Evolutionary conservation across 1,140 invertebrate genomes (phyloP).

Genomic region (Radopholus similis): DNA sequence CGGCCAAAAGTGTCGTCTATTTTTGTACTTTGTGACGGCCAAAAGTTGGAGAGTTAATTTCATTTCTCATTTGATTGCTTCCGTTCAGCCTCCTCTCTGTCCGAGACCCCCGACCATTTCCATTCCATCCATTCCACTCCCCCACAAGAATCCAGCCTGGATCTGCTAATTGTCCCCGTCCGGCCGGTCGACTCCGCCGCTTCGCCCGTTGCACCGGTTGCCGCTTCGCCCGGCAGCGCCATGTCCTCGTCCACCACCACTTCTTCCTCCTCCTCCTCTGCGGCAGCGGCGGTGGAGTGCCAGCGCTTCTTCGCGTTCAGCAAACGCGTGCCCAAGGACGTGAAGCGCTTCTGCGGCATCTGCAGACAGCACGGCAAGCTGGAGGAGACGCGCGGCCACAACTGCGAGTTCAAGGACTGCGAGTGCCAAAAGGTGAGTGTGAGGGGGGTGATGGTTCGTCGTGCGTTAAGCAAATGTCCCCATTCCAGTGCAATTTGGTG

Average conservation of each 20-base stretch:
- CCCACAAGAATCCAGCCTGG: too few relatives aligned
- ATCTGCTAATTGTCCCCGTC: too few relatives aligned
- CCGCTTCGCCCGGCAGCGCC: too few relatives aligned
- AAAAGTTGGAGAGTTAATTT: too few relatives aligned
- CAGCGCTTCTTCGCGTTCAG: conserved; percentile 36
- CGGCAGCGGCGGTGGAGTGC: background rate
- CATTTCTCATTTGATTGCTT: too few relatives aligned
- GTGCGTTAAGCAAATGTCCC: conserved; percentile 9
- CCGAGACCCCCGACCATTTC: too few relatives aligned
- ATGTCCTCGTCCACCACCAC: background rate
- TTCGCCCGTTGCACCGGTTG: too few relatives aligned
- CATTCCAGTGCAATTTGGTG: conserved; percentile 53
- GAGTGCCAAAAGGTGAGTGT: conserved; percentile 47
- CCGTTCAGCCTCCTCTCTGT: too few relatives aligned
- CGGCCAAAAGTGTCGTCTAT: too few relatives aligned
- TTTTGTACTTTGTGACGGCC: too few relatives aligned
- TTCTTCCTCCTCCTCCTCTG: background rate
- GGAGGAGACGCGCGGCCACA: conserved; percentile 52
- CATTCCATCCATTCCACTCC: too few relatives aligned
- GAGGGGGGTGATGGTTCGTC: background rate
- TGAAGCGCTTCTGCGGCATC: conserved; percentile 56
- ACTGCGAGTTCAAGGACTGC: conserved; percentile 49
- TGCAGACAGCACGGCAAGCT: conserved; percentile 53
- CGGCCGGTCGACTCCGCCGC: too few relatives aligned
- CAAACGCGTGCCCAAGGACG: conserved; percentile 41